Percentiles rank a stretch among this genome's conserved stretches.
Evolutionary conservation across 2,797 vertebrate species (phyloP).

Genomic region (Poecilia gillii): DNA sequence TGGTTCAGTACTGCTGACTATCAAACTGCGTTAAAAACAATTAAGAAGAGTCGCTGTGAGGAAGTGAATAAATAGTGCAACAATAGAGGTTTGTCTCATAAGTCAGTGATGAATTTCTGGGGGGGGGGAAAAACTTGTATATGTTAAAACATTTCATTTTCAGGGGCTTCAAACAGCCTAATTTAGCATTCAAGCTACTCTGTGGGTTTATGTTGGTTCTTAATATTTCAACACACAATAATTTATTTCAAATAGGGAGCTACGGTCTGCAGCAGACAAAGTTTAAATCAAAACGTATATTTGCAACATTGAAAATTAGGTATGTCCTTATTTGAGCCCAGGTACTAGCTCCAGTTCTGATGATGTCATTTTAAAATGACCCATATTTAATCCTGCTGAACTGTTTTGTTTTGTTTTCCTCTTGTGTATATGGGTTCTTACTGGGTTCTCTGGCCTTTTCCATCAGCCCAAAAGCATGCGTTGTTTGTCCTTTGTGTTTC

Average conservation of each 20-base stretch:
- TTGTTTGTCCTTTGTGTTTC: background rate
- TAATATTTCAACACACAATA: background rate
- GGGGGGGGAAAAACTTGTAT: background rate
- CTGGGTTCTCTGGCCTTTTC: background rate
- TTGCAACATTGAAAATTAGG: background rate
- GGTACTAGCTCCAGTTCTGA: background rate
- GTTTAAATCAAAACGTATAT: background rate
- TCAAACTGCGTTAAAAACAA: slow-evolving; percentile 24
- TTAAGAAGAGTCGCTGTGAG: slow-evolving; percentile 11
- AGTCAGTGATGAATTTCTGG: slow-evolving; percentile 8
- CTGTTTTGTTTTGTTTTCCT: background rate
- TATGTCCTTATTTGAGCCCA: background rate
- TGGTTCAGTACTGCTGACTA: slow-evolving; percentile 27
- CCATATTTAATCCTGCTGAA: background rate
- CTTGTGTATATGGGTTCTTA: background rate
- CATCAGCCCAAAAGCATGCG: background rate
- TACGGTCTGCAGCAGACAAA: background rate
- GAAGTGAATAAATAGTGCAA: slow-evolving; percentile 13
- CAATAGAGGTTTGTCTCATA: background rate
- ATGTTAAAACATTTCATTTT: background rate
- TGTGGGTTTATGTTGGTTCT: background rate
- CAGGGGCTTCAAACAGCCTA: background rate
- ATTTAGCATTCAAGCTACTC: slow-evolving; percentile 6
- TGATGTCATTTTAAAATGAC: background rate
- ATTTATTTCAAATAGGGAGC: background rate